These are phyloP conservation scores for Garrulus glandarius DNA, from an alignment of 2,797 vertebrate genomes.

Conservation along the genomic window DNA sequence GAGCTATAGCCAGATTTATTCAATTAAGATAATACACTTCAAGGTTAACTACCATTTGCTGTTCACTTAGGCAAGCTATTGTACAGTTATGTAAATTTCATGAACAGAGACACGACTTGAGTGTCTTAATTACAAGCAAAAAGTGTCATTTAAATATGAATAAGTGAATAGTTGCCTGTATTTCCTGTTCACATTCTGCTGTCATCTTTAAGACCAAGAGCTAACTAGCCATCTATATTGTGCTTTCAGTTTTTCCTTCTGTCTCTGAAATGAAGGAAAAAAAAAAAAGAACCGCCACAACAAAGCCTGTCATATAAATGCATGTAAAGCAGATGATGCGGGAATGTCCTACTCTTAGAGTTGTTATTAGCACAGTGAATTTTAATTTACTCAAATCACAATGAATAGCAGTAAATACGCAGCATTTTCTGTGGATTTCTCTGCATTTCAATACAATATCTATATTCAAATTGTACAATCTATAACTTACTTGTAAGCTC, in stretches of 20 bases:
- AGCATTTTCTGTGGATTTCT: not conserved
- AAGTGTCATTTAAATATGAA: constrained; percentile 83
- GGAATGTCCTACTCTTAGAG: constrained; percentile 15
- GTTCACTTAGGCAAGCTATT: constrained; percentile 81
- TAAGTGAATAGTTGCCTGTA: constrained; percentile 74
- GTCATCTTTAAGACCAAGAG: constrained; percentile 62
- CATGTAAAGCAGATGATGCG: constrained; percentile 1
- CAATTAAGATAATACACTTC: constrained; percentile 80
- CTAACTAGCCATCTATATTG: constrained; percentile 51
- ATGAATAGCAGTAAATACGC: not conserved
- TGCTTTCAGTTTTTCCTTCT: constrained; percentile 42
- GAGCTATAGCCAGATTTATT: constrained; percentile 78
- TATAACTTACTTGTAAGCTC: not conserved
- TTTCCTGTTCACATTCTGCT: constrained; percentile 73
- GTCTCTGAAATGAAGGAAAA: not conserved
- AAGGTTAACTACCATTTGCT: constrained; percentile 83
- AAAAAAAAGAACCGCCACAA: not conserved
- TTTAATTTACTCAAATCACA: constrained; percentile 1
- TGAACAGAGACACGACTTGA: constrained; percentile 76
- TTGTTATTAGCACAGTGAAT: constrained; percentile 24
- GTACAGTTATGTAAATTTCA: constrained; percentile 80
- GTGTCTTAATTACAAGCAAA: constrained; percentile 82
- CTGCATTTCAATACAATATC: not conserved
- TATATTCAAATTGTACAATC: not conserved
- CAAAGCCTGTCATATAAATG: constrained; percentile 30